These are phyloP conservation scores for Thamnophis sirtalis DNA, from an alignment of 2,113 vertebrate species.

Conservation along the genomic window DNA sequence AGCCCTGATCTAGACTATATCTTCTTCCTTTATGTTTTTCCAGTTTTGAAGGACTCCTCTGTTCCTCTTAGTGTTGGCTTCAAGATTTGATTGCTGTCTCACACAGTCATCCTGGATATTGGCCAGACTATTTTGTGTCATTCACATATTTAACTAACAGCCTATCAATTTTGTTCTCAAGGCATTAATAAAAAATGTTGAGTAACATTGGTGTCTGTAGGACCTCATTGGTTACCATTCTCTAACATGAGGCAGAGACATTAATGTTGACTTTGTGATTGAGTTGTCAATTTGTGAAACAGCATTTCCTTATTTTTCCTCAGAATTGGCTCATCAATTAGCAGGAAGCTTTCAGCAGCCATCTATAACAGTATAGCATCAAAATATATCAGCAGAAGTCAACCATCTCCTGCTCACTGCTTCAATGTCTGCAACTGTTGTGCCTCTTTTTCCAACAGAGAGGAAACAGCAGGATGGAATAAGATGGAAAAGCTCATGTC, in stretches of 20 bases:
- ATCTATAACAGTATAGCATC: background rate
- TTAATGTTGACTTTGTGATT: background rate
- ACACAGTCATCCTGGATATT: background rate
- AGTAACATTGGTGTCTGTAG: background rate
- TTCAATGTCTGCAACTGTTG: background rate
- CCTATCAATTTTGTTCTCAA: background rate
- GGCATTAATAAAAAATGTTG: background rate
- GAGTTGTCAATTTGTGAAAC: background rate
- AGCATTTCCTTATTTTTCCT: background rate
- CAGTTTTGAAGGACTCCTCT: background rate
- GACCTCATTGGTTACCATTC: background rate
- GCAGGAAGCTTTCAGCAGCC: background rate
- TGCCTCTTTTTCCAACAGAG: background rate
- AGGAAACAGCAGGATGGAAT: background rate
- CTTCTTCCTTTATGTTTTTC: background rate
- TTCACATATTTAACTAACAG: background rate
- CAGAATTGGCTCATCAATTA: background rate
- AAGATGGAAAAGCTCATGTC: background rate
- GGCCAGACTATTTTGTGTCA: background rate
- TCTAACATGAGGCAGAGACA: background rate
- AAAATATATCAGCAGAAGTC: background rate
- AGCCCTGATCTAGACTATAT: background rate
- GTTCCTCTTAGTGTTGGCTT: background rate
- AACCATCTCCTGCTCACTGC: background rate
- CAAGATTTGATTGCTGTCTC: background rate